Conservation (phyloP, 2,797 vertebrate genomes). For the Sylvia borin region DNA sequence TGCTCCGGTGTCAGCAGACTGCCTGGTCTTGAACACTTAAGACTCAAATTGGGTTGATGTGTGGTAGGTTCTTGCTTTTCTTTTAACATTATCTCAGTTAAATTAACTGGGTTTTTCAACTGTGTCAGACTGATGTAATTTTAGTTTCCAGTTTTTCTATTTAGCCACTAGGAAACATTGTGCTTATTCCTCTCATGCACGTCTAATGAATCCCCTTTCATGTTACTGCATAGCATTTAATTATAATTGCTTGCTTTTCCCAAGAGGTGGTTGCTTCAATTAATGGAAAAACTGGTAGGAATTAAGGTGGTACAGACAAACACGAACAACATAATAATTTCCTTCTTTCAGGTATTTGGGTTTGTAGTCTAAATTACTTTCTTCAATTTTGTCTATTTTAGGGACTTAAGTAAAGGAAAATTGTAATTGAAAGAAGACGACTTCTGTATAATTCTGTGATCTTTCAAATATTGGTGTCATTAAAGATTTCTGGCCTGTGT, state of each 20-base stretch:
- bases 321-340: background rate
- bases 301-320: background rate
- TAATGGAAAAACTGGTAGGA: background rate
- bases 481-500: background rate
- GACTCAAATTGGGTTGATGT: background rate
- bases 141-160: background rate
- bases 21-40: background rate
- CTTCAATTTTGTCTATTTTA: background rate
- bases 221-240: slow-evolving; percentile 2
- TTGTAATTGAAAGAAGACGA: background rate
- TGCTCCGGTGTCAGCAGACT: background rate
- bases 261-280: slow-evolving; percentile 1
- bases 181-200: background rate
- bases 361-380: background rate
- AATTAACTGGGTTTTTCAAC: background rate
- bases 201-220: background rate
- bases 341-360: background rate
- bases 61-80: background rate
- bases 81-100: background rate
- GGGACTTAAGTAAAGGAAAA: background rate
- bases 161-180: background rate
- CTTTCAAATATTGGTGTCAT: background rate
- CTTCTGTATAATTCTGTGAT: background rate
- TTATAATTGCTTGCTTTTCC: slow-evolving; percentile 38
- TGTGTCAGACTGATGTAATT: background rate